Evolutionary conservation across 2,113 vertebrate genomes (phyloP), one percentile per base, ranked within the genome.

Genomic region (Sander vitreus): DNA sequence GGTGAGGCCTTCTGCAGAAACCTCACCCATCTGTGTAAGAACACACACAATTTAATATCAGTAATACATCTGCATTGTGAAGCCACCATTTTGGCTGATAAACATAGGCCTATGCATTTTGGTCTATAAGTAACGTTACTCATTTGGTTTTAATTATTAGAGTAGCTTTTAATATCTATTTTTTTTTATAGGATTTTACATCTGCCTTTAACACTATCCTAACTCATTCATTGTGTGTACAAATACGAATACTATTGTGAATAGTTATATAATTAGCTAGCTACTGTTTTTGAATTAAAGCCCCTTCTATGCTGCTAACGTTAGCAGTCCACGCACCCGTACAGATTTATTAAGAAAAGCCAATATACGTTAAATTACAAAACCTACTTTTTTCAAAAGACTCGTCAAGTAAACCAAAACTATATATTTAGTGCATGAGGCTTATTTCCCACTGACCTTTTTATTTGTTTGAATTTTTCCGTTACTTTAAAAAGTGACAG

Each of bases 21-120:
- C 33, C 6, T 91, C 88, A 13, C 8, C 86, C 95, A 95, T 96
- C 90, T 93, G 70, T 45, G 9, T 27, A 15, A 54, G 19, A 78
- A 63, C 39, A 75, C 0, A 62, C 3, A 75, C 1, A 57, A 4
- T 64, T n/a, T 16, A 65, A 33, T 48, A 30, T 51, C 15, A 76
- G 27, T 9, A 14, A 55, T 18, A 12, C 4, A 43, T 27, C 15
- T 50, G 45, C 9, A 53, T 43, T 36, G 3, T 5, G 25, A 3
- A 58, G 19, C 12, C 23, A 68, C 0, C 21, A 69, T 59, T 53
- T 39, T 18, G 23, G 15, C 10, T 27, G 12, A 39, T 11, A 7
- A 6, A n/a, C 6, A 33, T 9, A 9, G 8, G 6, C 39, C 51
- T 1, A 16, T 15, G 21, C 18, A 45, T 51, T 47, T 33, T 48